Percentiles rank a stretch among this genome's conserved stretches.
These are phyloP conservation scores for Artemia sp. DNA, from an alignment of 2,888 invertebrate genomes.

Conservation along the genomic window DNA sequence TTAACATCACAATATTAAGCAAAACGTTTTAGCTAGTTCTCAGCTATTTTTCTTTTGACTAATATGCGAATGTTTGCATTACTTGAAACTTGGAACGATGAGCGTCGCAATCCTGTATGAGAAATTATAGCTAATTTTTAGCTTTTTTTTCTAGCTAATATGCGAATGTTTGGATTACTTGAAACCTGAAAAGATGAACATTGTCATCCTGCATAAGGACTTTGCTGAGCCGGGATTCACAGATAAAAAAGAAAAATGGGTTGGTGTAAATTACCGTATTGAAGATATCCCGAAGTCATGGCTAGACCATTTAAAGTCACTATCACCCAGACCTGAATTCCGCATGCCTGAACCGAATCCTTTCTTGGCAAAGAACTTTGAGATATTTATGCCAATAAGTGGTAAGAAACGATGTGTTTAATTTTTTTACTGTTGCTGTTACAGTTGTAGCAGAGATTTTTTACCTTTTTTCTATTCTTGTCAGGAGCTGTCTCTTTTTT, in stretches of 20 bases:
- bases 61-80: slow-evolving; percentile 42
- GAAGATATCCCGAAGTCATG: slow-evolving; percentile 45
- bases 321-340: slow-evolving; percentile 40
- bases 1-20: too few relatives aligned
- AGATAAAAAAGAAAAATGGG: slow-evolving; percentile 11
- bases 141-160: slow-evolving; percentile 38
- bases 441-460: too few relatives aligned
- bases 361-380: slow-evolving; percentile 54
- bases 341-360: slow-evolving; percentile 51
- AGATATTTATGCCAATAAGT: slow-evolving; percentile 34
- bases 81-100: slow-evolving; percentile 45
- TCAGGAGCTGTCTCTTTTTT: too few relatives aligned
- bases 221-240: slow-evolving; percentile 33
- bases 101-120: slow-evolving; percentile 54
- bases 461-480: too few relatives aligned
- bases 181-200: slow-evolving; percentile 47
- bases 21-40: too few relatives aligned
- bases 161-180: slow-evolving; percentile 42
- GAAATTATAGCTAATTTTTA: slow-evolving; percentile 30
- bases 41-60: slow-evolving; percentile 33
- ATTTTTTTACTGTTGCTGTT: not conserved
- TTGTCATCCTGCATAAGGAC: slow-evolving; percentile 49
- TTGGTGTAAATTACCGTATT: slow-evolving; percentile 23
- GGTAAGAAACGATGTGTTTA: not conserved
- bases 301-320: slow-evolving; percentile 45